phyloP scores from a whole-genome alignment of 2,797 vertebrate genomes.

The Babyrousa celebensis region DNA sequence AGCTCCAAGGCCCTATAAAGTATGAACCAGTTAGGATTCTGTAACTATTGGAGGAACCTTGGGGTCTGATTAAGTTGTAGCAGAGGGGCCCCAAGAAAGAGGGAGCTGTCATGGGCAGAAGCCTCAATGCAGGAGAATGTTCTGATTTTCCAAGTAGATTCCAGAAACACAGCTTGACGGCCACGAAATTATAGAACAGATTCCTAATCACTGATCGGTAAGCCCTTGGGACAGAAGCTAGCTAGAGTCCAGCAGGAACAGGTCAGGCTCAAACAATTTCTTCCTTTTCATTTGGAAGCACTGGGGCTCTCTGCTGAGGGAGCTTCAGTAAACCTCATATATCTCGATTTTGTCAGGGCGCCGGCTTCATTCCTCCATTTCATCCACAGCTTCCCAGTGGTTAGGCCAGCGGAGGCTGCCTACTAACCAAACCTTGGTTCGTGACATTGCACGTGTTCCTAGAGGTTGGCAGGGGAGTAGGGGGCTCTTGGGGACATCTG shows the following conservation, averaged over 20 bases:
- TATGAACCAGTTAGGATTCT: not conserved
- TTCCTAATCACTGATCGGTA: not conserved
- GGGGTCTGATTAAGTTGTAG: not conserved
- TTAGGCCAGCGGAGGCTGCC: not conserved
- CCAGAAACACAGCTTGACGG: not conserved
- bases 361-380: not conserved
- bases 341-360: not conserved
- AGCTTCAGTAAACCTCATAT: not conserved
- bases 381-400: not conserved
- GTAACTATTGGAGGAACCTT: not conserved
- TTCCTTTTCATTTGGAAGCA: not conserved
- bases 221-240: not conserved
- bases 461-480: not conserved
- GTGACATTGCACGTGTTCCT: not conserved
- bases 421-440: not conserved
- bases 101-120: not conserved
- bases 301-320: not conserved
- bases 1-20: not conserved
- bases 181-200: not conserved
- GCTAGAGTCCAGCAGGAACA: not conserved
- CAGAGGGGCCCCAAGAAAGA: not conserved
- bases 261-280: not conserved
- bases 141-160: slow-evolving; percentile 21
- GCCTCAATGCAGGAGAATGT: not conserved
- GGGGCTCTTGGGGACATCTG: not conserved